These are phyloP conservation scores for Papilio gigon DNA, from an alignment of 2,888 invertebrate genomes.

Conservation along the genomic window DNA sequence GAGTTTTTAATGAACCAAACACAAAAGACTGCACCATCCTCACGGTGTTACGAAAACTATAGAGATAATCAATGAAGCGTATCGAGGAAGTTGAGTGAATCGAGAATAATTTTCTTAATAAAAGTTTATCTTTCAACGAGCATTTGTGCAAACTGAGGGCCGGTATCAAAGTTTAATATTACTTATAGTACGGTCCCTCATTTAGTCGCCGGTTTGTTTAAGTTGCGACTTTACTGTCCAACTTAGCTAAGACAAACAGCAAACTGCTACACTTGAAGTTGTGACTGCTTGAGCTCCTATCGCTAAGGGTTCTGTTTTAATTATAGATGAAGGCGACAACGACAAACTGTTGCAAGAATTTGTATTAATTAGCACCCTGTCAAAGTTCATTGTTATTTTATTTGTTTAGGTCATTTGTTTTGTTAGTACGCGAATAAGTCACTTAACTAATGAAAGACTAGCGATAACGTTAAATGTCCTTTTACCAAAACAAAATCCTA, in stretches of 20 bases:
- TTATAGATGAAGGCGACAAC: constrained; percentile 61
- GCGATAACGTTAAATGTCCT: too few relatives aligned
- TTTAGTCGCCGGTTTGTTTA: constrained; percentile 63
- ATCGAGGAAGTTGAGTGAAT: background rate
- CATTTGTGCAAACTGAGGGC: constrained; percentile 54
- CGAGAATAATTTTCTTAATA: constrained; percentile 23
- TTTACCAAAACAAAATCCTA: too few relatives aligned
- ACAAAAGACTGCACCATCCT: too few relatives aligned
- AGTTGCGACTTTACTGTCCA: constrained; percentile 73
- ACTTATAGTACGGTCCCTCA: constrained; percentile 54
- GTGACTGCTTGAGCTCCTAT: constrained; percentile 43
- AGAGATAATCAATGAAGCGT: constrained; percentile 17
- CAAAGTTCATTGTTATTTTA: background rate
- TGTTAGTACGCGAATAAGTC: background rate
- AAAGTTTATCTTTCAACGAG: constrained; percentile 37
- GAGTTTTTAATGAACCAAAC: too few relatives aligned
- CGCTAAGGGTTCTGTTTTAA: constrained; percentile 70
- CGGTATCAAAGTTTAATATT: constrained; percentile 65
- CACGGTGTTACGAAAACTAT: background rate
- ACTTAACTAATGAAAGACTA: too few relatives aligned
- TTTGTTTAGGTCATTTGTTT: background rate
- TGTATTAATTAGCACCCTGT: background rate
- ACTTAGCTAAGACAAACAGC: constrained; percentile 75
- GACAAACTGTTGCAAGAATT: constrained; percentile 51
- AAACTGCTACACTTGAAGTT: constrained; percentile 66